phyloP scores from a whole-genome alignment of 2,797 vertebrate species.

The Argya squamiceps region DNA sequence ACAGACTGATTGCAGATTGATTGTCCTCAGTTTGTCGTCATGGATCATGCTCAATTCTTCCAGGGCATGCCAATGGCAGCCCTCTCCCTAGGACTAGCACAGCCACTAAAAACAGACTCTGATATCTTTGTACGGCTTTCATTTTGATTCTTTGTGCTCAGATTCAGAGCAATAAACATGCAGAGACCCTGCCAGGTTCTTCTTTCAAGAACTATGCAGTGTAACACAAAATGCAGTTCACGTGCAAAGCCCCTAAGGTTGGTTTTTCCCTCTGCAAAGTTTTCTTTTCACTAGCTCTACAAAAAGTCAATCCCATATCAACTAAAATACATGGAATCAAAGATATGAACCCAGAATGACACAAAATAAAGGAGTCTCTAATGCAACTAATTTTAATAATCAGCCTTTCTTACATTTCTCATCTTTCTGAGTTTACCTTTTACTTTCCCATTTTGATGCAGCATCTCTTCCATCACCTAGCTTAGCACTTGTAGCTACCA shows the following conservation, averaged over 20 bases:
- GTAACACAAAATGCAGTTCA: neutral
- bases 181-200: neutral
- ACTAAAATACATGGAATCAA: neutral
- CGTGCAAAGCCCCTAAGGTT: neutral
- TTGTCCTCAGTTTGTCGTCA: neutral
- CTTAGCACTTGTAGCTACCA: neutral
- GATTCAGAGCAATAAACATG: neutral
- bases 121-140: neutral
- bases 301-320: neutral
- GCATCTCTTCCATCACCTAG: neutral
- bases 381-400: neutral
- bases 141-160: neutral
- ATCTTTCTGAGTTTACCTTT: neutral
- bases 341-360: neutral
- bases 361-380: neutral
- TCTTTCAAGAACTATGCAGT: neutral
- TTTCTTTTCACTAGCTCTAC: neutral
- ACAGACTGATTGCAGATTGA: neutral
- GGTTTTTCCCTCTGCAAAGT: neutral
- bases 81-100: neutral
- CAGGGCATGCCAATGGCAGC: neutral
- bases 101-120: neutral
- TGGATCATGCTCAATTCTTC: neutral
- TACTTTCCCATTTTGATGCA: neutral
- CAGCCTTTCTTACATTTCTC: neutral